phyloP scores from a whole-genome alignment of 2,888 invertebrate species.

The Acronicta leporina region DNA sequence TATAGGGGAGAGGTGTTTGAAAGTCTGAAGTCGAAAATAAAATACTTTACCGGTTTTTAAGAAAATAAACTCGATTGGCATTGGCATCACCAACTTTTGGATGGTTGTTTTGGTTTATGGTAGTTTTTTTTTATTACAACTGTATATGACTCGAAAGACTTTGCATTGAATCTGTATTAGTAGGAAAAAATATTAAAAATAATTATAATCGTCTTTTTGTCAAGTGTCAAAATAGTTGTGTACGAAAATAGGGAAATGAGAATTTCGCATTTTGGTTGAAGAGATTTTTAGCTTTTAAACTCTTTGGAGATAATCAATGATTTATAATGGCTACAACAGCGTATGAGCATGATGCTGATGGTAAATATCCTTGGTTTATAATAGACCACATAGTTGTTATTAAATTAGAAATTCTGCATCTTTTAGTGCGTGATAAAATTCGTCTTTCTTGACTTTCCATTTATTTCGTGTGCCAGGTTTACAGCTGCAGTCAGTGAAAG shows the following conservation, averaged over 20 bases:
- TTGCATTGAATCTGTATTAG: conserved; percentile 3
- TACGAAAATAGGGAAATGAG: conserved; percentile 67
- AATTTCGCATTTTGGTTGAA: conserved; percentile 48
- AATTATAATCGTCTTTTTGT: conserved; percentile 31
- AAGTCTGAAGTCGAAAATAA: no score
- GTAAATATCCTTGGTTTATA: conserved; percentile 61
- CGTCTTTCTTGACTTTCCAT: conserved; percentile 53
- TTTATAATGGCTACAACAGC: conserved; percentile 79
- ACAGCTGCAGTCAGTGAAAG: conserved; percentile 53
- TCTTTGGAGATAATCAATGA: conserved; percentile 51
- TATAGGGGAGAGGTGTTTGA: conserved; percentile 10
- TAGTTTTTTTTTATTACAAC: background rate
- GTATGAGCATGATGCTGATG: conserved; percentile 84
- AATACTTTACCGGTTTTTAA: conserved; percentile 26
- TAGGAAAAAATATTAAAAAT: conserved; percentile 26
- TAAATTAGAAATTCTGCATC: conserved; percentile 44
- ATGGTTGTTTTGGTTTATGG: conserved; percentile 8
- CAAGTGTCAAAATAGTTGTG: conserved; percentile 64
- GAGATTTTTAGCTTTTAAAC: conserved; percentile 38
- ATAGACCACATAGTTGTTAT: conserved; percentile 17
- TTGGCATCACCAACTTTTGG: background rate
- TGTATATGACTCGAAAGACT: conserved; percentile 37
- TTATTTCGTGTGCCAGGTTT: conserved; percentile 37
- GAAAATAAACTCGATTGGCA: background rate
- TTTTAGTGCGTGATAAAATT: conserved; percentile 53